Base-by-base conservation (phyloP, 2,888 invertebrate genomes). In the Aphodius granarius region DNA sequence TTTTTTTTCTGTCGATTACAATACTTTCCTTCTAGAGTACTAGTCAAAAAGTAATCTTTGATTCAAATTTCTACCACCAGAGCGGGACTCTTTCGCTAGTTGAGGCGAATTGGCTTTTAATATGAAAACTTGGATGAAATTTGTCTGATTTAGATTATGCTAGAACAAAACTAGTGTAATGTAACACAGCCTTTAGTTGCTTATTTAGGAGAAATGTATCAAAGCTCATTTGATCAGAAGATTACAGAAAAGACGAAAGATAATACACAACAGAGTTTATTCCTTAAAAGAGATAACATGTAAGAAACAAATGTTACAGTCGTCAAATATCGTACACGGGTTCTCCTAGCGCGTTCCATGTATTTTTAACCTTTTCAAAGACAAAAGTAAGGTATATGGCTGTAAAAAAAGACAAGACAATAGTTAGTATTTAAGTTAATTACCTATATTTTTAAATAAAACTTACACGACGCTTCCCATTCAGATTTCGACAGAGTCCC, bases 381-480 rank as follows among this genome's bases (percentile, higher is more conserved):
- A 91, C 94, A 89, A 96, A 96, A 6, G 93, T 93, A 84, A 94
- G 89, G 86, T 97, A 97, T 63, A 97, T 86, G 73, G 94, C 94
- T 94, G 87, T 80, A 92, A 92, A 80, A 84, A 76, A 82, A 79
- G 82, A 75, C 76, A 78, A 70, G 66, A 17, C 20, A 78, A 68
- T 43, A 73, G 72, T 72, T 63, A 66, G 63, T 77, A 66, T 77
- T 22, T 73, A 64, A 62, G 73, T 73, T 71, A 77, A 70, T 43
- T 21, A 76, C 23, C 21, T n/a, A n/a, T n/a, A n/a, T n/a, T 62
- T 73, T 63, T 63, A 73, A 72, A 64, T 18, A 75, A 18, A 81
- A 92, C 94, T 92, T 89, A 97, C 97, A 94, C 79, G 94, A 92
- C 78, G 95, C 97, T 88, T 98, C 97, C 98, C 98, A 98, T 88